Conservation (phyloP, 2,113 vertebrate genomes). For the Cathartes aura region DNA sequence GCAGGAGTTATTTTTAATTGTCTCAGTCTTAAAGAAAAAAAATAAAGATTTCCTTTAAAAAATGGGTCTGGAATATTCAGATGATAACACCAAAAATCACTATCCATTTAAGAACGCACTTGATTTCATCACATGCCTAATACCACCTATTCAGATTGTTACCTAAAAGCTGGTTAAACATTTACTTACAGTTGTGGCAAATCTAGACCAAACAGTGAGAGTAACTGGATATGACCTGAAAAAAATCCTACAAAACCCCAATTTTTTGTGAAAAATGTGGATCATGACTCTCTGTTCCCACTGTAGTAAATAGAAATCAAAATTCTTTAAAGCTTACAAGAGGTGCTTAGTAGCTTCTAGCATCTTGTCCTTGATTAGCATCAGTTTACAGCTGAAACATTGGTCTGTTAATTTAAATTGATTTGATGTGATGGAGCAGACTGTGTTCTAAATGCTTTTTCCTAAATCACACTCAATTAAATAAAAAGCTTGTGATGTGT, state of each 20-base stretch:
- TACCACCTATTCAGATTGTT: not conserved
- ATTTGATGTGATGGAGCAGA: slow-evolving; percentile 9
- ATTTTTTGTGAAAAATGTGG: not conserved
- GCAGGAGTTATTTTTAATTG: not conserved
- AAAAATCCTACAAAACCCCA: not conserved
- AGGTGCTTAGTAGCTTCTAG: not conserved
- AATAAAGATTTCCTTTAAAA: not conserved
- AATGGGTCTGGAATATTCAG: not conserved
- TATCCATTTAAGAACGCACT: not conserved
- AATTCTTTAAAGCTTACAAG: slow-evolving; percentile 13
- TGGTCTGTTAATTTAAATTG: slow-evolving; percentile 42
- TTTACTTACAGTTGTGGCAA: not conserved
- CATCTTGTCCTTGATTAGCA: slow-evolving; percentile 32
- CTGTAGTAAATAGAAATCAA: not conserved
- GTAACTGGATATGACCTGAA: not conserved
- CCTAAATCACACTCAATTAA: slow-evolving; percentile 35
- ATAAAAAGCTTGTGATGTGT: slow-evolving; percentile 43
- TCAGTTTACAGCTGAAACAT: slow-evolving; percentile 45
- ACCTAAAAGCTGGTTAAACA: not conserved
- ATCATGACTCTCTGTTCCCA: not conserved
- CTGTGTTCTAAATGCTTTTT: slow-evolving; percentile 49
- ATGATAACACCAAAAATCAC: not conserved
- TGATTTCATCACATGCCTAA: not conserved
- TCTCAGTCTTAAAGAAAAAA: not conserved
- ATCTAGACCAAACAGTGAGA: not conserved